A percentile compares a stretch with the other conserved stretches of the same genome.
phyloP scores from a whole-genome alignment of 1,140 invertebrate species.

The Chelonus insularis region DNA sequence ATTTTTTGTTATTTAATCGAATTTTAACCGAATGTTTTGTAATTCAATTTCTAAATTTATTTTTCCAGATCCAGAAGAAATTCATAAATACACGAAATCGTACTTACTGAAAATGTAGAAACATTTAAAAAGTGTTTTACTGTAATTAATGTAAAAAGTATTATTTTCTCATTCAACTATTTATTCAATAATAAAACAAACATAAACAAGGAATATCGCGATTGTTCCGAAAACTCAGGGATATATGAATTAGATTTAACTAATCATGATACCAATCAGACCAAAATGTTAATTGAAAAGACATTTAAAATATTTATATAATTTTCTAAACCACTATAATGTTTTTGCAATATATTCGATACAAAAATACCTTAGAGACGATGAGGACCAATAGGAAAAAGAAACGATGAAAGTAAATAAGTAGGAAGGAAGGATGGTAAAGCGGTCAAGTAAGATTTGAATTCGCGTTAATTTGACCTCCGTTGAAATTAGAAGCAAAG shows the following conservation, averaged over 20 bases:
- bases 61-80: no score
- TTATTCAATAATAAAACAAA: not conserved
- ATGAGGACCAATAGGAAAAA: not conserved
- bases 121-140: no score
- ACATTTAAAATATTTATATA: not conserved
- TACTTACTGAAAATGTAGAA: no score
- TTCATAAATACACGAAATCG: no score
- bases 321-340: not conserved
- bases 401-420: not conserved
- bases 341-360: conserved; percentile 1
- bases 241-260: not conserved
- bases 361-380: not conserved
- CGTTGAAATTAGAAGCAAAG: conserved; percentile 33
- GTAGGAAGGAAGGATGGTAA: not conserved
- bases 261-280: no score
- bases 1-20: no score
- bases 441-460: no score
- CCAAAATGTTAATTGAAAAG: not conserved
- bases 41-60: no score
- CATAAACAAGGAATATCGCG: not conserved
- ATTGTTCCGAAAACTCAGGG: not conserved
- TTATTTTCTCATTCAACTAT: no score
- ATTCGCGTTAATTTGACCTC: conserved; percentile 18
- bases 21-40: no score
- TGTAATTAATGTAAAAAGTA: no score